Base-by-base conservation (phyloP, 2,113 vertebrate species). In the Montifringilla adamsi region DNA sequence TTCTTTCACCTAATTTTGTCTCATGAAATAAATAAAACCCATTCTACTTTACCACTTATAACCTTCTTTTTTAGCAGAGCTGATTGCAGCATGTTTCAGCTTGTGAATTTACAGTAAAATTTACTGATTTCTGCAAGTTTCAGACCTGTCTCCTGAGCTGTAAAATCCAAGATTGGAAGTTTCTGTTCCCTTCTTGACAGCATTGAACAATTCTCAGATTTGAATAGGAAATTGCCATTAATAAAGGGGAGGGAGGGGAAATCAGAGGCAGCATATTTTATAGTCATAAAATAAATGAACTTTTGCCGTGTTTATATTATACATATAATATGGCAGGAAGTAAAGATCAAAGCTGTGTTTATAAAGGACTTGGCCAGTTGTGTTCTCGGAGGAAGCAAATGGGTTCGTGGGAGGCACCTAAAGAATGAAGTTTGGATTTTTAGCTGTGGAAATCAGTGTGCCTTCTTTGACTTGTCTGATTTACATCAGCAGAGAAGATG, bases 141-240 rank as follows among this genome's bases (percentile, higher is more conserved):
- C 60, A 66, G 39, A 49, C 30, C 55, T 55, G 2, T 31, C 27
- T 55, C 47, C 52, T 53, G 58, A 69, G 53, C 50, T 37, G 21
- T 26, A 46, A 83, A 74, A 64, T 41, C 43, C 23, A 27, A 83
- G 67, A 56, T 59, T 8, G 70, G 39, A 88, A 88, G 53, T 88
- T 95, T 80, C 86, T 89, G 5, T 82, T 94, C 59, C 78, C 59
- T 13, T 73, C 31, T 63, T 75, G 22, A 43, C 12, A 70, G 12
- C 73, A 44, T 0, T 30, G 37, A 87, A 44, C 0, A 3, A 72
- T 90, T 90, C 60, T 56, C 49, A 56, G 46, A 41, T 81, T 73
- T 62, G 41, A 94, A 78, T 39, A 53, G 76, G 90, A 90, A 95
- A 86, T n/a, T 9, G 64, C 31, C 92, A 89, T 89, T 93, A 93